A percentile compares a stretch with the other conserved stretches of the same genome.
phyloP scores from a whole-genome alignment of 1,140 invertebrate species.

The Saccostrea cuccullata region DNA sequence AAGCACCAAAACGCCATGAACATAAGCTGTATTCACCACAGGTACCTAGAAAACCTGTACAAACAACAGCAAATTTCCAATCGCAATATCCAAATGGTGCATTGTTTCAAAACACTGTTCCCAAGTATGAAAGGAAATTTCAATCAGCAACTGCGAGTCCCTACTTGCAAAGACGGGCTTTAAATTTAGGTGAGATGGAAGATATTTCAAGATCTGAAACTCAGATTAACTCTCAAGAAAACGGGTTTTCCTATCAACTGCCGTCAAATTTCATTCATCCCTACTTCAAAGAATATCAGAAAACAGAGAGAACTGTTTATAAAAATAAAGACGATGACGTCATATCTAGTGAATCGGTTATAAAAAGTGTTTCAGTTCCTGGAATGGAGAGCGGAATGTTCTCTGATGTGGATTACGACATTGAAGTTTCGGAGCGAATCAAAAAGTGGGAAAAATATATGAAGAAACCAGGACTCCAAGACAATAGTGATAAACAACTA shows the following conservation, averaged over 20 bases:
- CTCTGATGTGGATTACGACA: conserved; percentile 76
- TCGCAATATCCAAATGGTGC: not conserved
- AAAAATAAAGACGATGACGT: not conserved
- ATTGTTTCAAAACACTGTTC: conserved; percentile 55
- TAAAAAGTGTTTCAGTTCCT: conserved; percentile 49
- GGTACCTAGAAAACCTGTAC: conserved; percentile 40
- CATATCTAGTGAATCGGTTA: conserved; percentile 26
- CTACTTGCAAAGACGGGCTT: conserved; percentile 55
- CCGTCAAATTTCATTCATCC: conserved; percentile 36
- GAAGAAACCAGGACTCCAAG: conserved; percentile 63
- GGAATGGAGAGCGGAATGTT: conserved; percentile 70
- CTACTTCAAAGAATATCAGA: not conserved
- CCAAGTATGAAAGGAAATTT: conserved; percentile 53
- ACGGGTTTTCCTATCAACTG: conserved; percentile 36
- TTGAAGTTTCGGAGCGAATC: conserved; percentile 73
- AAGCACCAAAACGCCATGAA: not conserved
- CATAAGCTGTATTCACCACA: conserved; percentile 22
- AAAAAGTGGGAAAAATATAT: conserved; percentile 75
- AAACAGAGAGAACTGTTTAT: not conserved
- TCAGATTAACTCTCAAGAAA: conserved; percentile 65
- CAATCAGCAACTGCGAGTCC: conserved; percentile 61
- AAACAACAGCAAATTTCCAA: conserved; percentile 2
- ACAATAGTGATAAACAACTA: conserved; percentile 50
- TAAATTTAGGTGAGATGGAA: conserved; percentile 58
- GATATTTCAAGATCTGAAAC: conserved; percentile 73